These are phyloP conservation scores for Alfaro cultratus DNA, from an alignment of 2,797 vertebrate genomes.

Conservation along the genomic window DNA sequence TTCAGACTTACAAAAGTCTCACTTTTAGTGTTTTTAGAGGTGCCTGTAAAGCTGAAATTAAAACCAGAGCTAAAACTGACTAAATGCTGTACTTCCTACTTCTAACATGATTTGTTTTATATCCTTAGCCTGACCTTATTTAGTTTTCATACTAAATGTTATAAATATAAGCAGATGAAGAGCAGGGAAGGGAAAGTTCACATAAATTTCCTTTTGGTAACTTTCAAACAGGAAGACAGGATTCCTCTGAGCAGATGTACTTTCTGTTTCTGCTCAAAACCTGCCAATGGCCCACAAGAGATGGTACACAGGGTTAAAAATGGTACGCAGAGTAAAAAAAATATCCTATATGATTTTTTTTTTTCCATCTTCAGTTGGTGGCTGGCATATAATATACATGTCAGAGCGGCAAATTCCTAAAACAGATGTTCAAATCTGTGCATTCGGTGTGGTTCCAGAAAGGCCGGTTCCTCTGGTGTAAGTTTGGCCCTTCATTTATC, in stretches of 20 bases:
- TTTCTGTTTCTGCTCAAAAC: slow-evolving; percentile 44
- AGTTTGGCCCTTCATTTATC: slow-evolving; percentile 36
- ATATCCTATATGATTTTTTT: neutral
- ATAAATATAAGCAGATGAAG: slow-evolving; percentile 3
- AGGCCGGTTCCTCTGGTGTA: neutral
- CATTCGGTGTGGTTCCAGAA: neutral
- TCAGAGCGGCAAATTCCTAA: neutral
- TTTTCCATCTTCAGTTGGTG: neutral
- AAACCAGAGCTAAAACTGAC: neutral
- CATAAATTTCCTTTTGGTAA: slow-evolving; percentile 20
- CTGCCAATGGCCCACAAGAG: slow-evolving; percentile 12
- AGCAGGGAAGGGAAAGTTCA: slow-evolving; percentile 6
- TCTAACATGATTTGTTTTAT: slow-evolving; percentile 5
- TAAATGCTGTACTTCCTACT: slow-evolving; percentile 2
- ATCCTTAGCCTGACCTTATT: slow-evolving; percentile 8
- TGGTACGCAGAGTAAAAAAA: neutral
- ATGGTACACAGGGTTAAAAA: neutral
- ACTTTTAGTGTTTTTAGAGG: neutral
- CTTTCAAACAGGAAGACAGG: slow-evolving; percentile 43
- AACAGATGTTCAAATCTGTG: neutral
- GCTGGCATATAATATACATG: neutral
- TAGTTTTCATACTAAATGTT: slow-evolving; percentile 13
- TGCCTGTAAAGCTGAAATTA: slow-evolving; percentile 11
- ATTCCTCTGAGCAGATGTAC: slow-evolving; percentile 21
- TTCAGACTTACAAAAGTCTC: neutral